Percentiles rank a stretch among this genome's conserved stretches.
These are phyloP conservation scores for Epirrita christyi DNA, from an alignment of 2,888 invertebrate genomes.

Conservation along the genomic window DNA sequence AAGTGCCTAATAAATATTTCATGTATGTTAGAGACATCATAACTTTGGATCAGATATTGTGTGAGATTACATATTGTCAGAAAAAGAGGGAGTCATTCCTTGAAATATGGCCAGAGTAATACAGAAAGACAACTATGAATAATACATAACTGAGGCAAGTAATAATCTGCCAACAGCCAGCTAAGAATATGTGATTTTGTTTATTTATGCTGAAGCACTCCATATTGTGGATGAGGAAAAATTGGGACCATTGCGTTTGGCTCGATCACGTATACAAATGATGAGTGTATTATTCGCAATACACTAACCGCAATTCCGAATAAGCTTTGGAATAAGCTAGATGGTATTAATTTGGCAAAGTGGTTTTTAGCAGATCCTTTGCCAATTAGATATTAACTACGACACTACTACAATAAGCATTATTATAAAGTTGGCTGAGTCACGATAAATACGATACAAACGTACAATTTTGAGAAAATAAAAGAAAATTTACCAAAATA, in stretches of 20 bases:
- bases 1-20: slow-evolving; percentile 23
- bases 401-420: no score
- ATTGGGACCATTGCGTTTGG: slow-evolving; percentile 31
- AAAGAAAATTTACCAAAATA: neutral
- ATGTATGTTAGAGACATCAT: slow-evolving; percentile 17
- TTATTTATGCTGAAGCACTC: slow-evolving; percentile 44
- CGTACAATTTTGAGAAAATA: neutral
- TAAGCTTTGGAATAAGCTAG: neutral
- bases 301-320: slow-evolving; percentile 15
- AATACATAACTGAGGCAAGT: slow-evolving; percentile 68
- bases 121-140: slow-evolving; percentile 73
- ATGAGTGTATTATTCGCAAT: slow-evolving; percentile 29
- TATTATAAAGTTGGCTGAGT: no score
- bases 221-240: slow-evolving; percentile 34
- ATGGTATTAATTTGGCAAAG: slow-evolving; percentile 1
- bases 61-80: slow-evolving; percentile 46
- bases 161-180: slow-evolving; percentile 67
- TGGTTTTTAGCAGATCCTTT: neutral
- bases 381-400: neutral
- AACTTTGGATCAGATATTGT: slow-evolving; percentile 24
- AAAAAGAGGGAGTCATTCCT: slow-evolving; percentile 57
- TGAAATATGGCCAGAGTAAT: slow-evolving; percentile 69
- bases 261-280: slow-evolving; percentile 36
- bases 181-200: slow-evolving; percentile 56
- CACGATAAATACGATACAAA: no score